These are phyloP conservation scores for Macropus fuliginosus DNA, from an alignment of 2,797 vertebrate genomes.

Conservation along the genomic window DNA sequence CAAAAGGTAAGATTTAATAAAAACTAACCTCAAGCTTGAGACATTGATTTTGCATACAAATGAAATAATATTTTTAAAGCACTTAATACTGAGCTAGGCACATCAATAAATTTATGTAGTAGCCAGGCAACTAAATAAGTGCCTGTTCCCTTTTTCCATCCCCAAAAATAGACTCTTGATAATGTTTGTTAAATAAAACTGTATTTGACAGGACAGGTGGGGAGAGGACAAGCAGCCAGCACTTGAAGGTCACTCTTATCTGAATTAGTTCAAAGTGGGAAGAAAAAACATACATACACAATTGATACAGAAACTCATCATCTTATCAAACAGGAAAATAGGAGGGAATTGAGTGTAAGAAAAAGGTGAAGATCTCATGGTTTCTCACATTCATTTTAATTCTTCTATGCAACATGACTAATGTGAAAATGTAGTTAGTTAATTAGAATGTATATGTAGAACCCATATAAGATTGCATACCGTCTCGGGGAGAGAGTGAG, in stretches of 20 bases:
- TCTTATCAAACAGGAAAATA: no score
- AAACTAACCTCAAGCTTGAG: background rate
- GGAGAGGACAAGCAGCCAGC: background rate
- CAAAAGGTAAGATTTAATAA: background rate
- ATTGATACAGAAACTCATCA: background rate
- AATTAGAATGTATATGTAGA: no score
- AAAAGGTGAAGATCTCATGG: background rate
- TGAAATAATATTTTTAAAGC: background rate
- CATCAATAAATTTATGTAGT: background rate
- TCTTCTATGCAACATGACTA: no score
- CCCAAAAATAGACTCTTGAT: background rate
- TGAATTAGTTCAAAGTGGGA: background rate
- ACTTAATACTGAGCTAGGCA: background rate
- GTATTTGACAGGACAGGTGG: background rate
- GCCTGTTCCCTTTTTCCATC: background rate
- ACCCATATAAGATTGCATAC: no score
- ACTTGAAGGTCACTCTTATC: background rate
- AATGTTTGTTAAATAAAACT: background rate
- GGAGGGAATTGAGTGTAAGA: background rate
- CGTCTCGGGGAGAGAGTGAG: no score
- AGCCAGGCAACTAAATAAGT: background rate
- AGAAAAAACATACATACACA: background rate
- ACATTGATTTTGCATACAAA: background rate
- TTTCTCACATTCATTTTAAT: no score
- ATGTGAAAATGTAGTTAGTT: no score